These are phyloP conservation scores for Metopolophium dirhodum DNA, from an alignment of 1,140 invertebrate species.

Conservation along the genomic window DNA sequence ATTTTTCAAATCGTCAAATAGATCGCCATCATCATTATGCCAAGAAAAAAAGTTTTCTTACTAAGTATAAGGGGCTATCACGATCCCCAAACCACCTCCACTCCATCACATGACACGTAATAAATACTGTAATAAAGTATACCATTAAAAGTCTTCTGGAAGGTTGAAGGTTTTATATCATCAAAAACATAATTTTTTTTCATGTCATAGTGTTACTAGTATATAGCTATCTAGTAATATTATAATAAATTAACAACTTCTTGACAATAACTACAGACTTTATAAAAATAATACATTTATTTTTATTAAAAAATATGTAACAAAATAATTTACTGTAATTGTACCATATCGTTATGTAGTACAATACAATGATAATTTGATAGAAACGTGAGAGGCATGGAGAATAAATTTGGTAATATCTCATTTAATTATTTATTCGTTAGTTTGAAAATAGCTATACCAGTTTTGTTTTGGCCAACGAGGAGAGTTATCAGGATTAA, in stretches of 20 bases:
- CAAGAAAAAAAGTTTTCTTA: not conserved
- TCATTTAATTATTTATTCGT: constrained; percentile 1
- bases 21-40: not conserved
- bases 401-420: not conserved
- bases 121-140: not conserved
- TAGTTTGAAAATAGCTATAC: not conserved
- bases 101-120: not conserved
- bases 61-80: not conserved
- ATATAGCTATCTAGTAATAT: not conserved
- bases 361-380: not conserved
- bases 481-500: not conserved
- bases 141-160: not conserved
- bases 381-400: not conserved
- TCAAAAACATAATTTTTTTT: not conserved
- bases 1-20: not conserved
- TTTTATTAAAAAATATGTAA: not conserved
- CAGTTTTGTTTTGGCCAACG: not conserved
- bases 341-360: not conserved
- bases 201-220: not conserved
- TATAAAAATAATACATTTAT: not conserved
- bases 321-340: not conserved
- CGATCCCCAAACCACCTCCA: not conserved
- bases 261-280: not conserved
- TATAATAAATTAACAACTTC: not conserved
- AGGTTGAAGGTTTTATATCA: not conserved